phyloP scores from a whole-genome alignment of 35 echinoderm and acorn worm genomes.

The Hemicentrotus pulcherrimus region DNA sequence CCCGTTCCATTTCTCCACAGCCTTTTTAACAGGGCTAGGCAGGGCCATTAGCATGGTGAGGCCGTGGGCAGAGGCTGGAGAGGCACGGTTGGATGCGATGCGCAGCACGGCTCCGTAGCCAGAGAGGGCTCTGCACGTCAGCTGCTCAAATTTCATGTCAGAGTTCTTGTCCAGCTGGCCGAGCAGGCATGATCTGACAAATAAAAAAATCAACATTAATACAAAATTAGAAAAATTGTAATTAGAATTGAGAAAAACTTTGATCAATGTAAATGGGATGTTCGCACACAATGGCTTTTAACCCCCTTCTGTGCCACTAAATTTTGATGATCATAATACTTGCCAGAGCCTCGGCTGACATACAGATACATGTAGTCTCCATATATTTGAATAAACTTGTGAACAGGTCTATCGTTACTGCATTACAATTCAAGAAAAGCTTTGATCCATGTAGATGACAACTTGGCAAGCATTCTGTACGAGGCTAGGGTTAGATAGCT shows the following conservation, averaged over 20 bases:
- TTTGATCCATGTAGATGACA: not conserved
- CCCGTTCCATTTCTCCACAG: slow-evolving; percentile 89
- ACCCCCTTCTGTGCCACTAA: no score
- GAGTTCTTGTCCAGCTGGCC: slow-evolving; percentile 74
- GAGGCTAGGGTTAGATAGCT: not conserved
- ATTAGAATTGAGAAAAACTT: no score
- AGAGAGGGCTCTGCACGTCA: slow-evolving; percentile 49
- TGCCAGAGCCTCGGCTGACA: no score
- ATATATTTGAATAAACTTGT: no score
- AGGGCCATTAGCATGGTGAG: slow-evolving; percentile 58
- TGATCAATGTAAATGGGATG: no score
- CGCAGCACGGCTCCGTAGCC: slow-evolving; percentile 79
- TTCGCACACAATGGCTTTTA: no score
- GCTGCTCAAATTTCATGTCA: slow-evolving; percentile 58
- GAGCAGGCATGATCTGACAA: slow-evolving; percentile 77
- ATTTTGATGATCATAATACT: no score
- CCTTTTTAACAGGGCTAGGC: slow-evolving; percentile 64
- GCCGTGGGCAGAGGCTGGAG: slow-evolving; percentile 52
- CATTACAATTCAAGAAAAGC: no score
- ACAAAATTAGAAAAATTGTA: no score
- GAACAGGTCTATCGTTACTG: no score
- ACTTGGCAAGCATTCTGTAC: not conserved
- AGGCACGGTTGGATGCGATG: slow-evolving; percentile 67
- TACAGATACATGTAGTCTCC: no score
- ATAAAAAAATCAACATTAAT: not conserved